These are phyloP conservation scores for Lepidotrigona ventralis DNA, from an alignment of 1,140 invertebrate genomes.

Conservation along the genomic window DNA sequence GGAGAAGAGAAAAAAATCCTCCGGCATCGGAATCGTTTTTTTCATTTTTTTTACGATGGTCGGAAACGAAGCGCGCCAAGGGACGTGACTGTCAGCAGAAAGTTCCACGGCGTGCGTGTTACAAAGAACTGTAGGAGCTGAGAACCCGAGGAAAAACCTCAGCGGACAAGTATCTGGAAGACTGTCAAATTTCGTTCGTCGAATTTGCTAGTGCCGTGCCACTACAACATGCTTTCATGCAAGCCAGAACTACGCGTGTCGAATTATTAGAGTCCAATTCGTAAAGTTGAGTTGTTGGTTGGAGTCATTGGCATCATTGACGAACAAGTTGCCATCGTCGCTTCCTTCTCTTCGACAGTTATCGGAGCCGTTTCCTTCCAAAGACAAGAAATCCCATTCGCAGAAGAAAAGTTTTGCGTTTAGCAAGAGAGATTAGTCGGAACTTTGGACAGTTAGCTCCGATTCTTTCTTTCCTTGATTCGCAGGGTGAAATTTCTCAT, in stretches of 20 bases:
- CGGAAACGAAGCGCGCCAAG: background rate
- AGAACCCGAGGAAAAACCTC: background rate
- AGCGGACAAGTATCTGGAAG: background rate
- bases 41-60: conserved; percentile 43
- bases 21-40: background rate
- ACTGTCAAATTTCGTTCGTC: conserved; percentile 24
- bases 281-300: background rate
- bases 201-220: background rate
- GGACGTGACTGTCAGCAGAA: conserved; percentile 40
- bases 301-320: too few species aligned
- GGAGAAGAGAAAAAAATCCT: background rate
- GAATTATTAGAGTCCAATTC: background rate
- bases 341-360: too few species aligned
- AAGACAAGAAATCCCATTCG: background rate
- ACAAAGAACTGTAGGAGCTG: conserved; percentile 3
- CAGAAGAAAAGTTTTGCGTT: background rate
- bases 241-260: background rate
- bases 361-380: background rate
- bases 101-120: conserved; percentile 31
- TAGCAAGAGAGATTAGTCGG: background rate
- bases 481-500: background rate
- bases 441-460: background rate
- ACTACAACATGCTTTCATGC: conserved; percentile 9
- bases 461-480: background rate
- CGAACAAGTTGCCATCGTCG: background rate